These are phyloP conservation scores for Oxyteleia sp. DNA, from an alignment of 2,888 invertebrate genomes.

Conservation along the genomic window DNA sequence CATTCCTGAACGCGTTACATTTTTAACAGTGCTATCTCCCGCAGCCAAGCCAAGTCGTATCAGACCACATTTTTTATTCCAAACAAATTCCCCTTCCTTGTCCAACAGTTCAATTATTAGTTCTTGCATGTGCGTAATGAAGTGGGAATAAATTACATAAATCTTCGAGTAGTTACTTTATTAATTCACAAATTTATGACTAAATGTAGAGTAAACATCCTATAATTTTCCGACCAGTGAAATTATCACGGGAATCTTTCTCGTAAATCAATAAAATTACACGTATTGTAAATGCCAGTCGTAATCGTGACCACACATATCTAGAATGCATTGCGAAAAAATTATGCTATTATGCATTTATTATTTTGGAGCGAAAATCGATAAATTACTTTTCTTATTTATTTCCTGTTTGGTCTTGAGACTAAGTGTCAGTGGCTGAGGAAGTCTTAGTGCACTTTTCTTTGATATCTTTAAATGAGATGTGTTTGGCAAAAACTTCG, in stretches of 20 bases:
- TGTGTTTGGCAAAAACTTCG: too few species aligned
- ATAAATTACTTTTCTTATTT: too few species aligned
- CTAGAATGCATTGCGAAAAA: conserved; percentile 5
- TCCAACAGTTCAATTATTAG: conserved; percentile 38
- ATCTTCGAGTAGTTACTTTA: conserved; percentile 50
- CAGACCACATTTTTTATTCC: conserved; percentile 13
- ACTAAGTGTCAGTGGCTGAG: too few species aligned
- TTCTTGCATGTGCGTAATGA: conserved; percentile 59
- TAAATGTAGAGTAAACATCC: conserved; percentile 42
- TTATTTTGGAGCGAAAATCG: neutral
- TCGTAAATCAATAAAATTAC: conserved; percentile 49
- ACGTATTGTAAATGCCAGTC: conserved; percentile 19
- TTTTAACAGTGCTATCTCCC: conserved; percentile 31
- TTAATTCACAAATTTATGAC: conserved; percentile 47
- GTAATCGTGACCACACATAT: conserved; percentile 22
- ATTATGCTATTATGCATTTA: conserved; percentile 2
- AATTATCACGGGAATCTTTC: conserved; percentile 34
- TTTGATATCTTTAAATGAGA: too few species aligned
- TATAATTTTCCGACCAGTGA: conserved; percentile 36
- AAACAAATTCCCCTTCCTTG: conserved; percentile 12
- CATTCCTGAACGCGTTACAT: conserved; percentile 24
- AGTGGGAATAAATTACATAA: conserved; percentile 58
- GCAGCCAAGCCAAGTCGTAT: neutral
- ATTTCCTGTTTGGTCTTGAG: too few species aligned
- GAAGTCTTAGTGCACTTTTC: too few species aligned